Evolutionary conservation across 2,113 vertebrate genomes (phyloP).

Genomic region (Neoarius graeffei): DNA sequence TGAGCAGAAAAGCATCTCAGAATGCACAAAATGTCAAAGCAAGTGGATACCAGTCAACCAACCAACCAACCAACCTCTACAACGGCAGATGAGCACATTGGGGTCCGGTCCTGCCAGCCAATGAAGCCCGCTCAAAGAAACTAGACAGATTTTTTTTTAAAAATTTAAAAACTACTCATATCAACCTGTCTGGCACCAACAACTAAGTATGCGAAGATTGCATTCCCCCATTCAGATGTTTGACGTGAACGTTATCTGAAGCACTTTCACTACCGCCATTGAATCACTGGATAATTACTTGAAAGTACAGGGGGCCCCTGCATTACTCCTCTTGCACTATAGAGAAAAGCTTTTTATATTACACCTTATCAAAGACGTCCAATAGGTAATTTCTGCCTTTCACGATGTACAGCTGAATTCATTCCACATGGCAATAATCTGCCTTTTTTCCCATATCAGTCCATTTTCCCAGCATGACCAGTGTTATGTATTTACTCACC

Average conservation of each 20-base stretch:
- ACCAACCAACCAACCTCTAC: no score
- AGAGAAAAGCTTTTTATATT: slow-evolving; percentile 9
- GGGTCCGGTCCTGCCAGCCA: neutral
- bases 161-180: no score
- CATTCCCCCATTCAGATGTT: neutral
- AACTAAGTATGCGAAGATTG: neutral
- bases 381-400: neutral
- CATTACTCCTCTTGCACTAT: neutral
- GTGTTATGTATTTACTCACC: neutral
- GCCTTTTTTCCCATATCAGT: neutral
- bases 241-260: neutral
- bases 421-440: neutral
- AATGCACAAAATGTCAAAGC: neutral
- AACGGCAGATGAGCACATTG: neutral
- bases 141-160: no score
- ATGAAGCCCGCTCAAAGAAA: neutral
- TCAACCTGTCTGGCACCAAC: neutral
- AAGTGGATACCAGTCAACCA: neutral
- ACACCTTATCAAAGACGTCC: neutral
- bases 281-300: neutral
- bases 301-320: neutral
- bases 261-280: neutral
- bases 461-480: neutral
- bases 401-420: neutral
- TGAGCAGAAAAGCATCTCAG: neutral